These are phyloP conservation scores for Apamea crenata DNA, from an alignment of 2,888 invertebrate species.

Conservation along the genomic window DNA sequence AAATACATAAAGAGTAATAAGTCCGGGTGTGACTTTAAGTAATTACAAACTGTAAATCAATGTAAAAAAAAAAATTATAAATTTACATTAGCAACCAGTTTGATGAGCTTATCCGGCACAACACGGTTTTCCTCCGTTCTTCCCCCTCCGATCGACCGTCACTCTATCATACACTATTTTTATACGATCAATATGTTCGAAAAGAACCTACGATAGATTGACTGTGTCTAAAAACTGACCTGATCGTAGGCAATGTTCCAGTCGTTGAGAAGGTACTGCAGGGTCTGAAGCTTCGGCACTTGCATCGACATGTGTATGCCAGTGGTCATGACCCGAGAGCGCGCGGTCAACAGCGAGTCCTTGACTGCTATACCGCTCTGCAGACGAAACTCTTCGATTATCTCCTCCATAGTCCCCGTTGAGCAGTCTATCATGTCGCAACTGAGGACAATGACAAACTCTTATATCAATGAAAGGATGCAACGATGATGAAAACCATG, in stretches of 20 bases:
- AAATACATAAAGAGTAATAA: too few relatives aligned
- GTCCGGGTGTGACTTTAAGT: too few relatives aligned
- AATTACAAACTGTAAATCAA: too few relatives aligned
- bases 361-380: slow-evolving; percentile 69
- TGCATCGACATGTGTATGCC: slow-evolving; percentile 74
- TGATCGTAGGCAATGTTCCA: slow-evolving; percentile 72
- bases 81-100: too few relatives aligned
- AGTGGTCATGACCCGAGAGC: slow-evolving; percentile 69
- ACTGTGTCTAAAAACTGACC: slow-evolving; percentile 63
- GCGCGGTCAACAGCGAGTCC: slow-evolving; percentile 48
- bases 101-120: not conserved
- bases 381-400: slow-evolving; percentile 75
- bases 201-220: too few relatives aligned
- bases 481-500: not conserved
- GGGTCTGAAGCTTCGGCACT: slow-evolving; percentile 77
- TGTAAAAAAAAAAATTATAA: too few relatives aligned
- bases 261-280: slow-evolving; percentile 76
- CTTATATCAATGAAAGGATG: not conserved
- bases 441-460: slow-evolving; percentile 70
- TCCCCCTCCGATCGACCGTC: not conserved
- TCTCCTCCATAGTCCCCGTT: slow-evolving; percentile 80
- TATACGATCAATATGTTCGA: not conserved
- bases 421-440: slow-evolving; percentile 83
- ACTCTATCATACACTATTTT: not conserved
- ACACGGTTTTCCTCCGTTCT: not conserved